phyloP scores from a whole-genome alignment of 2,797 vertebrate species.

The Smutsia temminckii region DNA sequence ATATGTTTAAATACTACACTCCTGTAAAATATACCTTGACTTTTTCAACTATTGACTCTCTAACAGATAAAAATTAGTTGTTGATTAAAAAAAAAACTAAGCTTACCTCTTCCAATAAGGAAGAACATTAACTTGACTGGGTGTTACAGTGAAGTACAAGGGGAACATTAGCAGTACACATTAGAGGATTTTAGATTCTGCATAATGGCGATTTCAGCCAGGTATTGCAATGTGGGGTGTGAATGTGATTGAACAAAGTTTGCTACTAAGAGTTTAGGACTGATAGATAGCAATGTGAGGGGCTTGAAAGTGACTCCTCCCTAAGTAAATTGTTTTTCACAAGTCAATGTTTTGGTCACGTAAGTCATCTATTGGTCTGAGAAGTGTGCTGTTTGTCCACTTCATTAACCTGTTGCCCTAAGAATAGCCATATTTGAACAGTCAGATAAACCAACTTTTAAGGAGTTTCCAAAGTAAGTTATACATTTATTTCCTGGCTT shows the following conservation, averaged over 20 bases:
- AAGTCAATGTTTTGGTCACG: neutral
- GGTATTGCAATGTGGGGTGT: neutral
- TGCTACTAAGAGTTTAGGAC: neutral
- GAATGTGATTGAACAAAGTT: neutral
- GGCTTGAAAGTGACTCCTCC: neutral
- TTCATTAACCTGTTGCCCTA: neutral
- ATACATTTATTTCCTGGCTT: neutral
- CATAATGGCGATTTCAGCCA: too few species aligned
- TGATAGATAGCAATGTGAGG: too few species aligned
- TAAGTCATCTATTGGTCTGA: neutral
- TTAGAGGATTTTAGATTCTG: neutral
- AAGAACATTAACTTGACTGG: neutral
- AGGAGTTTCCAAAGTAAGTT: neutral
- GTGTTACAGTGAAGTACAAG: neutral
- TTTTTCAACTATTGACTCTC: neutral
- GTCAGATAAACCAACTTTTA: neutral
- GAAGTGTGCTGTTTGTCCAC: neutral
- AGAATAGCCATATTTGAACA: neutral
- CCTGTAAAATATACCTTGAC: too few species aligned
- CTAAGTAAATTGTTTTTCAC: neutral
- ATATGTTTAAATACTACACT: neutral
- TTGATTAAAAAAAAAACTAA: neutral
- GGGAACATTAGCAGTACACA: accelerated
- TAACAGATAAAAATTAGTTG: neutral
- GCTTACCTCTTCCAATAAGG: neutral